A percentile compares a stretch with the other conserved stretches of the same genome.
Conservation (phyloP, 1,140 invertebrate genomes). For the Maconellicoccus hirsutus region DNA sequence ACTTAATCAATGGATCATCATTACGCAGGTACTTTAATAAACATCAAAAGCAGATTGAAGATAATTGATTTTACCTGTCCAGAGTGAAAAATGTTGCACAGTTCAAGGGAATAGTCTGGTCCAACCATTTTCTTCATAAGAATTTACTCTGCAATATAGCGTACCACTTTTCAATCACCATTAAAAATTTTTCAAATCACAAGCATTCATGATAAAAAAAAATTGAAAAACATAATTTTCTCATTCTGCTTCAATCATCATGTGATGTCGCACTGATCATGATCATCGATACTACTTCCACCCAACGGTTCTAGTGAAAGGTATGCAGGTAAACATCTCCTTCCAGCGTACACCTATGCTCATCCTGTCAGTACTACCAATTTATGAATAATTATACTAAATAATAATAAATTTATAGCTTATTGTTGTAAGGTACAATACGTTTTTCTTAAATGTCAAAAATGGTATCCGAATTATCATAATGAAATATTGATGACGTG, state of each 20-base stretch:
- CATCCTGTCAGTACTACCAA: constrained; percentile 15
- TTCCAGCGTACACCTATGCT: not conserved
- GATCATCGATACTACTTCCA: not conserved
- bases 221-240: not conserved
- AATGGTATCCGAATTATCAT: no score
- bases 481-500: no score
- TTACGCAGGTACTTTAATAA: not conserved
- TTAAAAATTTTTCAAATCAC: no score
- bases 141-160: not conserved
- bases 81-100: constrained; percentile 78
- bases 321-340: constrained; percentile 15
- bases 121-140: constrained; percentile 47
- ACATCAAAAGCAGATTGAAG: constrained; percentile 32
- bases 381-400: not conserved
- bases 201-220: not conserved
- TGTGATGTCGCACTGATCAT: not conserved
- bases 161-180: no score
- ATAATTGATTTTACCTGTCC: constrained; percentile 52
- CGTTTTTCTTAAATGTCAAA: no score
- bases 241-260: not conserved
- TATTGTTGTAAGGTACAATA: no score
- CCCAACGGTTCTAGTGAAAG: not conserved
- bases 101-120: constrained; percentile 71
- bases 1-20: no score
- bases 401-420: no score